Percentiles rank a stretch among this genome's conserved stretches.
Conservation (phyloP, 2,888 invertebrate genomes). For the Buathra laborator region DNA sequence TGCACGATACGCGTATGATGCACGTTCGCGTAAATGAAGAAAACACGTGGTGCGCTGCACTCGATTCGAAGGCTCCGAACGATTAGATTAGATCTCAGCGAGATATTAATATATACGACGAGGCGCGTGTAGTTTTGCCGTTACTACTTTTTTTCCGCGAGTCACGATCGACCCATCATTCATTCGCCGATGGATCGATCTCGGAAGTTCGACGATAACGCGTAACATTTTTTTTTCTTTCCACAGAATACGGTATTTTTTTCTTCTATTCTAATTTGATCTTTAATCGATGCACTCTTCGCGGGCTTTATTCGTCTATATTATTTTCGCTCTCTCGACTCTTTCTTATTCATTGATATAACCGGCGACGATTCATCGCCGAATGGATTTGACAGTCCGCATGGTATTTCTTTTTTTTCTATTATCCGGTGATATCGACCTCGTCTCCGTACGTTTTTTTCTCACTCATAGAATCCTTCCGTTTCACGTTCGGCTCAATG, state of each 20-base stretch:
- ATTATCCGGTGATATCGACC: constrained; percentile 28
- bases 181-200: neutral
- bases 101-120: neutral
- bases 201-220: neutral
- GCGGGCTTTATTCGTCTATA: neutral
- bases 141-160: neutral
- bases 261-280: no score
- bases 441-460: neutral
- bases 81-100: neutral
- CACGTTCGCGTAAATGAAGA: neutral
- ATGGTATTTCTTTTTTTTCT: constrained; percentile 15
- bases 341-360: constrained; percentile 21
- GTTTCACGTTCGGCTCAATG: constrained; percentile 13
- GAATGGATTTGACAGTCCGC: constrained; percentile 36
- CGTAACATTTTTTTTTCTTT: neutral
- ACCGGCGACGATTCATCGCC: constrained; percentile 25
- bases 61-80: neutral
- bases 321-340: neutral
- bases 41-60: neutral
- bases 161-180: neutral
- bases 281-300: neutral
- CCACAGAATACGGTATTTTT: no score
- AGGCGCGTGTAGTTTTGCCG: neutral
- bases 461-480: constrained; percentile 26
- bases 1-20: neutral